phyloP scores from a whole-genome alignment of 2,797 vertebrate species.

The Champsocephalus esox region DNA sequence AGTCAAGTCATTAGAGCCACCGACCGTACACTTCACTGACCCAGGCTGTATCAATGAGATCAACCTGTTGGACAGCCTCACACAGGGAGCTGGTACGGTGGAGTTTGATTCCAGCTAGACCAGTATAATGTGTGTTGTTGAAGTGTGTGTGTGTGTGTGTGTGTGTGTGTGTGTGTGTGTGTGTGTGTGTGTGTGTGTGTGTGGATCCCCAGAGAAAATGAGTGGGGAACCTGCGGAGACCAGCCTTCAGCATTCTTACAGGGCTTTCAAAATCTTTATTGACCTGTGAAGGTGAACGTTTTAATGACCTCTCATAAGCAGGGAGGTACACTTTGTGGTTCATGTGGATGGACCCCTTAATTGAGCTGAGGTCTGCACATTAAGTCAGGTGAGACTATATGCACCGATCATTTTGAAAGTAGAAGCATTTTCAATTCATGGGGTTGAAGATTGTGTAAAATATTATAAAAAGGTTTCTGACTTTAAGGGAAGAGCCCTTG shows the following conservation, averaged over 20 bases:
- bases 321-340: constrained; percentile 66
- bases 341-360: constrained; percentile 73
- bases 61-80: constrained; percentile 63
- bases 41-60: constrained; percentile 76
- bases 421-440: constrained; percentile 43
- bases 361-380: constrained; percentile 74
- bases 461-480: constrained; percentile 4
- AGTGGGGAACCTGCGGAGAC: constrained; percentile 41
- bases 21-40: constrained; percentile 70
- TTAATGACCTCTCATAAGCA: constrained; percentile 75
- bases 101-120: constrained; percentile 47
- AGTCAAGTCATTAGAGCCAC: constrained; percentile 74
- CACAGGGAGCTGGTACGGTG: constrained; percentile 35
- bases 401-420: constrained; percentile 44
- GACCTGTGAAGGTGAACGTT: constrained; percentile 82
- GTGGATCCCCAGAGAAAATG: constrained; percentile 14
- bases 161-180: no score
- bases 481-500: constrained; percentile 8
- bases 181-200: constrained; percentile 23
- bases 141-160: not conserved
- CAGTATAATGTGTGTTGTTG: constrained; percentile 51
- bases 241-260: constrained; percentile 40
- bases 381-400: constrained; percentile 57
- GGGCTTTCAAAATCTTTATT: constrained; percentile 66
- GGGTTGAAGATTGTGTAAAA: constrained; percentile 11